Conservation (phyloP, 2,888 invertebrate genomes). For the Pedicia rivosa region DNA sequence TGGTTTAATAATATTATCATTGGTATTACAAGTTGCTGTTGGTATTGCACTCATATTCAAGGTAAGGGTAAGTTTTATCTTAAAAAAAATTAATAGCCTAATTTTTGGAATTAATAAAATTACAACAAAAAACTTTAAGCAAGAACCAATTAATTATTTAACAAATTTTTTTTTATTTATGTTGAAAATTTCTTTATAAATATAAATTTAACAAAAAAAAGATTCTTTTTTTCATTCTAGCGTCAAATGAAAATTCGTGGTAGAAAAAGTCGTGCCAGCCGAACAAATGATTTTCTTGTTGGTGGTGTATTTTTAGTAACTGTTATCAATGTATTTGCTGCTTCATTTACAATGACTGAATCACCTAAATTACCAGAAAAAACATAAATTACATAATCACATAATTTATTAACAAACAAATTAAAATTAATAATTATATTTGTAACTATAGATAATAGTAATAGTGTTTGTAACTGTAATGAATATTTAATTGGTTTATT, state of each 20-base stretch:
- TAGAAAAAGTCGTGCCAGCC: slow-evolving; percentile 28
- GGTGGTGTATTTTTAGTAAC: slow-evolving; percentile 48
- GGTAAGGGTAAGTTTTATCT: slow-evolving; percentile 23
- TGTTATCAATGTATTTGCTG: slow-evolving; percentile 50
- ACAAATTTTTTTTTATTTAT: neutral
- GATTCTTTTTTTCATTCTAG: slow-evolving; percentile 14
- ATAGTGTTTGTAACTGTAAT: no score
- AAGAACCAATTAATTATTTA: no score
- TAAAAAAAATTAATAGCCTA: neutral
- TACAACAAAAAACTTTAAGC: no score
- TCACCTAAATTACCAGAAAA: no score
- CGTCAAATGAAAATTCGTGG: slow-evolving; percentile 20
- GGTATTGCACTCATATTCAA: slow-evolving; percentile 44
- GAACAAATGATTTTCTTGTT: slow-evolving; percentile 44
- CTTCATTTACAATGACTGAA: slow-evolving; percentile 30
- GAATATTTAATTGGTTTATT: no score
- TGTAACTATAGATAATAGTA: no score
- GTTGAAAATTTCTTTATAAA: neutral
- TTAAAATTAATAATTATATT: no score
- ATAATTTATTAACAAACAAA: no score
- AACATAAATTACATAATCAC: no score
- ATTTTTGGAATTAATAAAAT: neutral
- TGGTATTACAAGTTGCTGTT: slow-evolving; percentile 45
- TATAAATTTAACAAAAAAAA: no score
- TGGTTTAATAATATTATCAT: slow-evolving; percentile 38